These are phyloP conservation scores for Cepaea hortensis DNA, from an alignment of 2,888 invertebrate genomes.

Conservation along the genomic window DNA sequence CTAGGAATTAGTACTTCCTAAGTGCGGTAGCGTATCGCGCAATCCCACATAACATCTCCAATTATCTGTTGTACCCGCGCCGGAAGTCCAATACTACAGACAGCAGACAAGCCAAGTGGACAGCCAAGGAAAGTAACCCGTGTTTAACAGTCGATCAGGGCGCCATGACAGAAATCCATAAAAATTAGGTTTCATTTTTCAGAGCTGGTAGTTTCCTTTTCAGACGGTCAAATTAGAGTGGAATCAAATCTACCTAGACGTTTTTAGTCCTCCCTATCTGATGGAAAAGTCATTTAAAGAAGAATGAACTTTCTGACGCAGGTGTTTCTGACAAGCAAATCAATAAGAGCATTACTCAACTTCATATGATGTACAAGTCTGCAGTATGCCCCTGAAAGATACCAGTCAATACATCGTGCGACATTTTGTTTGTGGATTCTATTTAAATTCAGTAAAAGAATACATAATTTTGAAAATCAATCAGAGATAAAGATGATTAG, in stretches of 20 bases:
- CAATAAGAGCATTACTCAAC: too few relatives aligned
- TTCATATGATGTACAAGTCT: too few relatives aligned
- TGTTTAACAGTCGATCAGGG: constrained; percentile 16
- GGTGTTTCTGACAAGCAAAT: too few relatives aligned
- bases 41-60: constrained; percentile 16
- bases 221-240: constrained; percentile 24
- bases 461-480: too few relatives aligned
- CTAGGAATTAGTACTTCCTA: background rate
- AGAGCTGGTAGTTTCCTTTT: constrained; percentile 20
- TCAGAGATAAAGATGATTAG: too few relatives aligned
- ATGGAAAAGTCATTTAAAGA: background rate
- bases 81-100: background rate
- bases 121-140: background rate
- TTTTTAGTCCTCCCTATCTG: background rate
- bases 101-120: constrained; percentile 28
- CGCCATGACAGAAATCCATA: constrained; percentile 17
- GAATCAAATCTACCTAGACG: constrained; percentile 17
- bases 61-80: constrained; percentile 16
- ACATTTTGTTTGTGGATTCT: too few relatives aligned
- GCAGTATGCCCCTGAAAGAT: too few relatives aligned
- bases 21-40: background rate
- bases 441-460: too few relatives aligned
- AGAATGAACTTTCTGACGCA: too few relatives aligned
- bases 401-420: too few relatives aligned
- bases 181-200: constrained; percentile 34